Percentiles rank a stretch among this genome's conserved stretches.
Evolutionary conservation across 2,888 invertebrate genomes (phyloP).

Genomic region (Tenthredo notha): DNA sequence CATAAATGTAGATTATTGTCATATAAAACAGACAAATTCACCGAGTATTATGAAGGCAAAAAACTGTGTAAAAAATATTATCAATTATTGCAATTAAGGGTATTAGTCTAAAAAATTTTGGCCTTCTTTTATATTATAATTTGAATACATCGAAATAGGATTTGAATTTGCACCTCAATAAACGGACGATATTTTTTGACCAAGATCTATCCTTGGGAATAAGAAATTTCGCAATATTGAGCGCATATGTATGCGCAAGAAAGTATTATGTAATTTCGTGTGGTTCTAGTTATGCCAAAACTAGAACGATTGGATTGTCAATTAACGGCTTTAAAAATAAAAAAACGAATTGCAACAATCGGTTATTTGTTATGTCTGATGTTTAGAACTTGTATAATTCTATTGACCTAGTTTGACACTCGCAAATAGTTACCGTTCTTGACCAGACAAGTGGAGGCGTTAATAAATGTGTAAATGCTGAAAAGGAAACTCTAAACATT

Average conservation of each 20-base stretch:
- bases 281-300: neutral
- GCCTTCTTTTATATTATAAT: neutral
- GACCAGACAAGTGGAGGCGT: neutral
- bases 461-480: neutral
- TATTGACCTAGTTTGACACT: neutral
- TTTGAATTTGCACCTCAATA: neutral
- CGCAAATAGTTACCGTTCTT: neutral
- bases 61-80: neutral
- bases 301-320: neutral
- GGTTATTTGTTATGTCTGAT: neutral
- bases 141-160: neutral
- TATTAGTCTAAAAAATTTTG: neutral
- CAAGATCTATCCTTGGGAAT: too few relatives aligned
- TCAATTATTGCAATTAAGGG: neutral
- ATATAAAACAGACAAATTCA: neutral
- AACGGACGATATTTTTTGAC: neutral
- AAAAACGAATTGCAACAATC: neutral
- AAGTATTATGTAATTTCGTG: too few relatives aligned
- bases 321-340: neutral
- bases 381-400: neutral
- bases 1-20: neutral
- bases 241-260: neutral
- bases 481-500: neutral
- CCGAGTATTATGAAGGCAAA: neutral
- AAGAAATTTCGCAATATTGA: too few relatives aligned